Percentiles rank a stretch among this genome's conserved stretches.
Evolutionary conservation across 1,140 invertebrate species (phyloP).

Genomic region (Vanessa tameamea): DNA sequence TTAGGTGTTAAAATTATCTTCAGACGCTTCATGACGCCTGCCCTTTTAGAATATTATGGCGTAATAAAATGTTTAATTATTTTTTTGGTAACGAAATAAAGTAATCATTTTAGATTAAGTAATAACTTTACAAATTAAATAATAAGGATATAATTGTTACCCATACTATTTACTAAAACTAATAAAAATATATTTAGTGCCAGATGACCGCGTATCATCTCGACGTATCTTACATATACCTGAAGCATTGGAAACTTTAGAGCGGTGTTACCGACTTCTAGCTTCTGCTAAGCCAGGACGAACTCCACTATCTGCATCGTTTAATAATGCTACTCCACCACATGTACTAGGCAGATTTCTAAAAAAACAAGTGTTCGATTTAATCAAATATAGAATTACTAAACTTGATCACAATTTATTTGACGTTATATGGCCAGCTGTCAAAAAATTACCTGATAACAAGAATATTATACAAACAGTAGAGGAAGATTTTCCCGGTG

Average conservation of each 20-base stretch:
- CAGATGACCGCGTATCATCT: slow-evolving; percentile 85
- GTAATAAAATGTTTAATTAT: no score
- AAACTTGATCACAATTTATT: slow-evolving; percentile 89
- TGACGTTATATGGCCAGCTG: slow-evolving; percentile 90
- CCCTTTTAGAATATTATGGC: no score
- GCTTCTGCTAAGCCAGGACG: slow-evolving; percentile 80
- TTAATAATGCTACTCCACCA: slow-evolving; percentile 82
- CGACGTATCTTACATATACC: slow-evolving; percentile 85
- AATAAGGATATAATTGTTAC: background rate
- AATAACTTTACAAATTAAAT: background rate
- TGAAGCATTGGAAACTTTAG: slow-evolving; percentile 85
- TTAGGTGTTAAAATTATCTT: no score
- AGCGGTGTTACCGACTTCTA: slow-evolving; percentile 86
- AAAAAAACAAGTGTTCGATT: slow-evolving; percentile 85
- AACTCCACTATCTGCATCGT: slow-evolving; percentile 81
- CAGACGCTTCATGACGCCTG: no score
- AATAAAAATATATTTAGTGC: slow-evolving; percentile 78
- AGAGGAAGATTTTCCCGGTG: slow-evolving; percentile 86
- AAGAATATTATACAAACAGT: slow-evolving; percentile 79
- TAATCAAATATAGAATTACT: slow-evolving; percentile 85
- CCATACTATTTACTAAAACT: background rate
- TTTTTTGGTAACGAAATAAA: background rate
- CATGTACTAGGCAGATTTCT: slow-evolving; percentile 85
- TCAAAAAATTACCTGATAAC: slow-evolving; percentile 85
- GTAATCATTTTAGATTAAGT: background rate